Conservation (phyloP, 1,140 invertebrate genomes). For the Phortica variegata region DNA sequence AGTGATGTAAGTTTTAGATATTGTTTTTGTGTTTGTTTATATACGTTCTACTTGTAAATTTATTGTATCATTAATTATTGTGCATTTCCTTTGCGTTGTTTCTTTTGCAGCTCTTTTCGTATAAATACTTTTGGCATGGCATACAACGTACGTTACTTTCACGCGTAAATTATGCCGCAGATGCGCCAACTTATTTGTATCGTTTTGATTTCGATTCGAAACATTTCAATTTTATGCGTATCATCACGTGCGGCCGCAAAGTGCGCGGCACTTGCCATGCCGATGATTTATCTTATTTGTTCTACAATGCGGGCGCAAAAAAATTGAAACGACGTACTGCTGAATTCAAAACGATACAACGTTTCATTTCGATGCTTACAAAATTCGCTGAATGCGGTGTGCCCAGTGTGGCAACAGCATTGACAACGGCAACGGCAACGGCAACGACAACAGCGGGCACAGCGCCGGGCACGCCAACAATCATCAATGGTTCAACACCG, state of each 20-base stretch:
- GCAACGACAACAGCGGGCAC: constrained; percentile 4
- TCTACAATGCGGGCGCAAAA: constrained; percentile 59
- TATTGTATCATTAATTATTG: too few relatives aligned
- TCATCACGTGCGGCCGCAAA: constrained; percentile 56
- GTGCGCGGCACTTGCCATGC: constrained; percentile 61
- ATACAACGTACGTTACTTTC: constrained; percentile 55
- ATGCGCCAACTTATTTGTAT: constrained; percentile 57
- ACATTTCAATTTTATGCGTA: constrained; percentile 47
- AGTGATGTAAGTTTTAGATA: constrained; percentile 44
- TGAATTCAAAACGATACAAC: constrained; percentile 54
- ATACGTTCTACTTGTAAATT: too few relatives aligned
- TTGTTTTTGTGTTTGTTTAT: background rate
- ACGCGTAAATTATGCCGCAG: constrained; percentile 40
- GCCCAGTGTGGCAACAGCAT: too few relatives aligned
- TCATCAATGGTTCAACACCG: background rate
- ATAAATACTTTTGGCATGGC: constrained; percentile 57
- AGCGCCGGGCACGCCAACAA: constrained; percentile 14
- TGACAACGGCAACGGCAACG: background rate
- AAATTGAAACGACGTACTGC: constrained; percentile 50
- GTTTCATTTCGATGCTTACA: constrained; percentile 53
- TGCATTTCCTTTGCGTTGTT: background rate
- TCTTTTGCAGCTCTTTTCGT: constrained; percentile 45
- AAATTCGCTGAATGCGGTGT: constrained; percentile 57
- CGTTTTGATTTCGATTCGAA: constrained; percentile 57
- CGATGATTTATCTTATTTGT: constrained; percentile 69